Evolutionary conservation across 2,888 invertebrate genomes (phyloP).

Genomic region (Andrena fulva): DNA sequence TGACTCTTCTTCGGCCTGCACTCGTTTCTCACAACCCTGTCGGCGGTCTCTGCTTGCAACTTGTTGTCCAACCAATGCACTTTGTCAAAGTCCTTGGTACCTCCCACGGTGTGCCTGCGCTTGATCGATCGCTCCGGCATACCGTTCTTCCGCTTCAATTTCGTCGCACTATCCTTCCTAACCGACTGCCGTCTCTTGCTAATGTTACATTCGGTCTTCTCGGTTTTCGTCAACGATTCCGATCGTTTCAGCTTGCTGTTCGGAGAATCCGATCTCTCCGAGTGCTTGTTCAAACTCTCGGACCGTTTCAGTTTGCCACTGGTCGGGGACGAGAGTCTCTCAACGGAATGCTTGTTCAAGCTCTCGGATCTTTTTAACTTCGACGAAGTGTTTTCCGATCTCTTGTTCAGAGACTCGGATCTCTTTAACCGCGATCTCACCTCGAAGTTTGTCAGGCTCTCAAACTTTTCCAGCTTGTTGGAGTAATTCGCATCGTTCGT

Average conservation of each 20-base stretch:
- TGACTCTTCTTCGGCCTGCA: slow-evolving; percentile 86
- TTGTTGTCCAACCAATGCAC: slow-evolving; percentile 87
- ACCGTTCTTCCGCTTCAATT: slow-evolving; percentile 91
- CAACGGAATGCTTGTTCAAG: slow-evolving; percentile 86
- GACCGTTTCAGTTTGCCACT: slow-evolving; percentile 82
- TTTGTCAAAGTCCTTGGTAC: slow-evolving; percentile 94
- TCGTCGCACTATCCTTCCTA: slow-evolving; percentile 86
- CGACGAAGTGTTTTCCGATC: slow-evolving; percentile 85
- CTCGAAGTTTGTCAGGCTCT: slow-evolving; percentile 80
- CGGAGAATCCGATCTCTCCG: slow-evolving; percentile 81
- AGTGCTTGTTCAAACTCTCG: slow-evolving; percentile 83
- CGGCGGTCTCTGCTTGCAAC: slow-evolving; percentile 85
- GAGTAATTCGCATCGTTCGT: slow-evolving; percentile 74
- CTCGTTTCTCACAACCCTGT: slow-evolving; percentile 84
- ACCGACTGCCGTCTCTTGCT: slow-evolving; percentile 88
- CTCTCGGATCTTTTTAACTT: slow-evolving; percentile 88
- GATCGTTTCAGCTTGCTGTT: slow-evolving; percentile 86
- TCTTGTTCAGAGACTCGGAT: slow-evolving; percentile 88
- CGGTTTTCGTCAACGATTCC: slow-evolving; percentile 89
- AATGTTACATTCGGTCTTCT: slow-evolving; percentile 92
- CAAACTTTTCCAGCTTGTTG: slow-evolving; percentile 81
- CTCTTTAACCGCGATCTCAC: slow-evolving; percentile 86
- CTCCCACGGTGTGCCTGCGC: slow-evolving; percentile 96
- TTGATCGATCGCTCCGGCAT: slow-evolving; percentile 94
- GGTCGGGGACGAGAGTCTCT: slow-evolving; percentile 76